These are phyloP conservation scores for Drosophila yooni DNA, from an alignment of 2,888 invertebrate species.

Conservation along the genomic window DNA sequence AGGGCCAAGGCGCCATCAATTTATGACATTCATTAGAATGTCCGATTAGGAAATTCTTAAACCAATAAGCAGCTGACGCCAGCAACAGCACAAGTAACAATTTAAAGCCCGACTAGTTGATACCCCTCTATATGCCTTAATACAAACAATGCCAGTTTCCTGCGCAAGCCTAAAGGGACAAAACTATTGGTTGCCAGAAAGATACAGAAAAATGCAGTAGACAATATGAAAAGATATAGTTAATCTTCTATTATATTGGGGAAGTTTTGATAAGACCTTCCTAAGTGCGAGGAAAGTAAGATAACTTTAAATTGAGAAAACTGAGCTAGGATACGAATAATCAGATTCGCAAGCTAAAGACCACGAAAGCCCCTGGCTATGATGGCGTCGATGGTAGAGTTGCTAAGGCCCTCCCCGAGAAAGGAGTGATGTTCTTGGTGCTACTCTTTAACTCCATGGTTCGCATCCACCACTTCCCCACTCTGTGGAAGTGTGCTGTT, in stretches of 20 bases:
- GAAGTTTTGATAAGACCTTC: not conserved
- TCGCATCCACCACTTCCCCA: no score
- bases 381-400: no score
- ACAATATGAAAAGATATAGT: not conserved
- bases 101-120: not conserved
- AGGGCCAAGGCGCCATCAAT: slow-evolving; percentile 74
- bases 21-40: slow-evolving; percentile 85
- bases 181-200: not conserved
- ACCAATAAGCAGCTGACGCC: slow-evolving; percentile 82
- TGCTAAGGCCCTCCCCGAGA: no score
- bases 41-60: slow-evolving; percentile 83
- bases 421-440: no score
- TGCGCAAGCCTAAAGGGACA: not conserved
- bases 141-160: not conserved
- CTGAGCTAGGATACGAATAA: not conserved
- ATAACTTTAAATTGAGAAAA: not conserved
- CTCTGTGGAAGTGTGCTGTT: no score
- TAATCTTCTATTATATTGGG: not conserved
- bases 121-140: not conserved
- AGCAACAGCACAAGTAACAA: slow-evolving; percentile 3
- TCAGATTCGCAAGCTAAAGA: no score
- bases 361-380: no score
- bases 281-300: not conserved
- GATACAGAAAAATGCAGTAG: accelerated
- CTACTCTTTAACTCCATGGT: no score